Evolutionary conservation across 1,140 invertebrate genomes (phyloP).

Genomic region (Zaprionus kolodkinae): DNA sequence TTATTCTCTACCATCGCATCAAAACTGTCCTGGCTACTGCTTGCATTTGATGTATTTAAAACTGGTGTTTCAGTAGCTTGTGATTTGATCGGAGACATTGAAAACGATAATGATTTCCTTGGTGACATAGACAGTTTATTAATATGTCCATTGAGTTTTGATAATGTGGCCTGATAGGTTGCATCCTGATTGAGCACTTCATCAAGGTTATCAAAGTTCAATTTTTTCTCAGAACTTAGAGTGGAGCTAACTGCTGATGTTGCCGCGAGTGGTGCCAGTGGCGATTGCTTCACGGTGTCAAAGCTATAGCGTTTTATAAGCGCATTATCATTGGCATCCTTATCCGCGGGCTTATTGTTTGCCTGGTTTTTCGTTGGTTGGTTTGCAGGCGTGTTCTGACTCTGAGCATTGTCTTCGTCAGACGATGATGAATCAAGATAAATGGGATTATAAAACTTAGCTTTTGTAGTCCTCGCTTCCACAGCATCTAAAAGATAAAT

Average conservation of each 20-base stretch:
- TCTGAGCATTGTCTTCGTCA: slow-evolving; percentile 61
- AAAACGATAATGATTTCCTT: slow-evolving; percentile 22
- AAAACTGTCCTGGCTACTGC: slow-evolving; percentile 40
- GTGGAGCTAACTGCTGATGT: not conserved
- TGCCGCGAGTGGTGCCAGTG: slow-evolving; percentile 38
- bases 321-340: slow-evolving; percentile 22
- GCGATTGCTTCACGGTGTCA: slow-evolving; percentile 54
- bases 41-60: slow-evolving; percentile 21
- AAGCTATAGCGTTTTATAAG: slow-evolving; percentile 58
- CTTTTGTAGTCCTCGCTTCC: slow-evolving; percentile 25
- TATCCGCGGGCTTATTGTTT: slow-evolving; percentile 31
- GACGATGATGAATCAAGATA: slow-evolving; percentile 79
- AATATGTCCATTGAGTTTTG: slow-evolving; percentile 52
- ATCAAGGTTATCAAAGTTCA: slow-evolving; percentile 49
- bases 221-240: not conserved
- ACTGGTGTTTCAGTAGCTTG: not conserved
- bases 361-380: not conserved
- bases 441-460: slow-evolving; percentile 68
- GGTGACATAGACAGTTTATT: slow-evolving; percentile 35
- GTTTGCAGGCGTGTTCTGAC: not conserved
- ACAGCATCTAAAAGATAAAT: slow-evolving; percentile 26
- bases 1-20: slow-evolving; percentile 48
- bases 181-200: slow-evolving; percentile 45
- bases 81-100: slow-evolving; percentile 18
- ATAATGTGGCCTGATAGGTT: slow-evolving; percentile 52